phyloP scores from a whole-genome alignment of 2,888 invertebrate genomes.

The Icerya purchasi region DNA sequence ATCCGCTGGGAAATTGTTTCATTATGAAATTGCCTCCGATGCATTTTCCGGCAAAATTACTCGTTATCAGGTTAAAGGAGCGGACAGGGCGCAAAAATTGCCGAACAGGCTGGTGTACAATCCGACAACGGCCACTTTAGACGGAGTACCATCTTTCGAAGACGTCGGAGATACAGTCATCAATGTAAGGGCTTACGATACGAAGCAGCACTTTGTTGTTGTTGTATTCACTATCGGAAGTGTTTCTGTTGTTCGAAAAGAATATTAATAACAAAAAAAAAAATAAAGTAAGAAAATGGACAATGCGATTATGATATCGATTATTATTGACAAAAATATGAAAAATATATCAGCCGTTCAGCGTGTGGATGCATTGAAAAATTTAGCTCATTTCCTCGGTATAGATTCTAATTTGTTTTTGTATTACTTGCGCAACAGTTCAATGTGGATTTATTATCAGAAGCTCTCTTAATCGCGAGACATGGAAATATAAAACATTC shows the following conservation, averaged over 20 bases:
- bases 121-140: conserved; percentile 41
- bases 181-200: conserved; percentile 34
- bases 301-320: conserved; percentile 36
- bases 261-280: conserved; percentile 16
- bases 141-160: conserved; percentile 45
- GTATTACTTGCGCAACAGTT: not conserved
- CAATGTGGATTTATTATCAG: not conserved
- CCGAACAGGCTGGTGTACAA: conserved; percentile 54
- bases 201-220: conserved; percentile 29
- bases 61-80: conserved; percentile 28
- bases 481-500: not conserved
- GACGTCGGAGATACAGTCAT: conserved; percentile 46
- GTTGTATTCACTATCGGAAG: conserved; percentile 47
- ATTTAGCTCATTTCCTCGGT: conserved; percentile 46
- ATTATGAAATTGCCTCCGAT: conserved; percentile 45
- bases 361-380: conserved; percentile 43
- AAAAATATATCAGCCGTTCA: conserved; percentile 38
- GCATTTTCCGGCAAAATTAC: conserved; percentile 43
- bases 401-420: conserved; percentile 37
- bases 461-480: not conserved
- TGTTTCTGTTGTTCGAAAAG: conserved; percentile 23
- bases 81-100: conserved; percentile 25
- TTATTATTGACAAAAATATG: conserved; percentile 44
- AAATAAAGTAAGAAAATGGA: conserved; percentile 27
- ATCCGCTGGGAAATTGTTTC: conserved; percentile 47